Evolutionary conservation across 2,888 invertebrate species (phyloP), one percentile per base, ranked within the genome.

Genomic region (Hirtodrosophila cameraria): DNA sequence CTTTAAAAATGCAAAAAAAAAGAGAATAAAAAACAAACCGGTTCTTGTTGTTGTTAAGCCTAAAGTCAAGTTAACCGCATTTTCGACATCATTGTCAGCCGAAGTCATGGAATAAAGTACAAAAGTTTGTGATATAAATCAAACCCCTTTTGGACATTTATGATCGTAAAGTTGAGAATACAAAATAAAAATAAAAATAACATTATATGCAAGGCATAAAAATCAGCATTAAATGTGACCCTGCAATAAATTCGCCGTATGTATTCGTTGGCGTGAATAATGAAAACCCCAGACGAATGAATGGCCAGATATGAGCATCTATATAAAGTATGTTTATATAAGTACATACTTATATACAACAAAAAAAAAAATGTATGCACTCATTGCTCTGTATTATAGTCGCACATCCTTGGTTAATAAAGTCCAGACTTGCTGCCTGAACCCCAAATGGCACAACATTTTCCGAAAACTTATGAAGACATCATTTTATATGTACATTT

Each of bases 91-190:
- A 61, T 46, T 46, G 70, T 46, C 38, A 38, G 42, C 7, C 18
- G 48, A n/a, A n/a, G n/a, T n/a, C 15, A n/a, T 43, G 13, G 12
- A 18, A 36, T 15, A 18, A 33, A 53, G 77, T 69, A 74, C 76
- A 83, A 89, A 88, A 88, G 81, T 89, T 88, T 86, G 63, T 38
- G 74, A 61, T 74, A 89, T 90, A 90, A 91, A 90, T 90, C 91
- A 90, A 89, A 89, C 83, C 88, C 88, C 85, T 89, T 89, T 85
- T 80, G 84, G 90, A 90, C 90, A 89, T 90, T 90, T 90, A 90
- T 89, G 90, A 89, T 90, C 89, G 87, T 86, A 89, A 88, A 90
- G 90, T 87, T 88, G 86, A 88, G 89, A 68, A 86, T n/a, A n/a
- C n/a, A n/a, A n/a, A n/a, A n/a, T n/a, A n/a, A n/a, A n/a, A n/a